Evolutionary conservation across 92 coral and sea anemone species (phyloP).

Genomic region (Phenganax marumi): DNA sequence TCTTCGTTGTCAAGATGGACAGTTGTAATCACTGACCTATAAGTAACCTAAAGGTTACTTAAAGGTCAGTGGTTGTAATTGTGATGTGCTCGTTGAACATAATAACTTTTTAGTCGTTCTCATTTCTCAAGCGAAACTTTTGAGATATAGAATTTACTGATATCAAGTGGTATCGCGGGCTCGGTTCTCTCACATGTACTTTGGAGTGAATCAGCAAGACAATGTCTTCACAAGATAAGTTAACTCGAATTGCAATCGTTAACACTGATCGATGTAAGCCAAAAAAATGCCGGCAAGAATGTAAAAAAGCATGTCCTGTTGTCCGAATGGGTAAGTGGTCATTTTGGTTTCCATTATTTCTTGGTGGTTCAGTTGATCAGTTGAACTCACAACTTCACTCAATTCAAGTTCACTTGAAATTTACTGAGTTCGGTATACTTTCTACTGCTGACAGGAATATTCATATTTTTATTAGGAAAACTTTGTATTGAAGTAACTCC

Average conservation of each 20-base stretch:
- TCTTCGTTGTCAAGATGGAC: too few species aligned
- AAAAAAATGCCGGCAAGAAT: constrained; percentile 85
- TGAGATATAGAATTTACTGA: background rate
- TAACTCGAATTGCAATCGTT: constrained; percentile 95
- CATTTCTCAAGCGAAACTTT: too few species aligned
- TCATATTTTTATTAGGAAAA: constrained; percentile 67
- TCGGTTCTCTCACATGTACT: constrained; percentile 28
- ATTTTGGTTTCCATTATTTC: background rate
- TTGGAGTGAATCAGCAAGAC: constrained; percentile 41
- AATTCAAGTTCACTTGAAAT: background rate
- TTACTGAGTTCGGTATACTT: background rate
- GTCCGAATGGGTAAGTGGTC: constrained; percentile 84
- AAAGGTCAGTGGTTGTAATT: too few species aligned
- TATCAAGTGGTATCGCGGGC: constrained; percentile 23
- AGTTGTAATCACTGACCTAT: too few species aligned
- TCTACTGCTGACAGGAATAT: background rate
- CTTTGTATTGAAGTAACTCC: constrained; percentile 83
- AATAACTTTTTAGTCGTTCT: too few species aligned
- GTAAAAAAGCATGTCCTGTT: constrained; percentile 93
- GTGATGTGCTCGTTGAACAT: background rate
- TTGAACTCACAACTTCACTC: background rate
- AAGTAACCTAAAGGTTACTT: too few species aligned
- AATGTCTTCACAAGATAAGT: constrained; percentile 64
- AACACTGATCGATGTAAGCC: constrained; percentile 92
- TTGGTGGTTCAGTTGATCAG: constrained; percentile 20